Evolutionary conservation across 2,113 vertebrate genomes (phyloP).

Genomic region (Microtus richardsoni): DNA sequence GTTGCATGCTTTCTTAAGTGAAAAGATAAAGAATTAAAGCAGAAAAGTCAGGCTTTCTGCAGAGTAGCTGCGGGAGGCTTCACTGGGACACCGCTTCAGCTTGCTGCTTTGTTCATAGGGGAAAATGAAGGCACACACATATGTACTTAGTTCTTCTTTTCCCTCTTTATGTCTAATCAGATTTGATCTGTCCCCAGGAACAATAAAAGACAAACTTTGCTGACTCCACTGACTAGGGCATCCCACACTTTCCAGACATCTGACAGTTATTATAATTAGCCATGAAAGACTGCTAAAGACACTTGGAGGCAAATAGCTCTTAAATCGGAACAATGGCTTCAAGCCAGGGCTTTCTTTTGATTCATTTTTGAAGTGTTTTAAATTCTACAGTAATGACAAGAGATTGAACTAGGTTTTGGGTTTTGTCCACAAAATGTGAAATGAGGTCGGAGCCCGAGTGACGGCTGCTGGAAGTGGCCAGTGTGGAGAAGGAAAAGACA

Average conservation of each 20-base stretch:
- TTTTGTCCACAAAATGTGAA: constrained; percentile 54
- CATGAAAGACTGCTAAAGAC: constrained; percentile 82
- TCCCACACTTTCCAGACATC: constrained; percentile 88
- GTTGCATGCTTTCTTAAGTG: constrained; percentile 58
- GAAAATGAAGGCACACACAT: constrained; percentile 83
- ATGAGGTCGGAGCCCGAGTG: constrained; percentile 54
- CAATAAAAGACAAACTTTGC: constrained; percentile 91
- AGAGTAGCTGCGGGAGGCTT: constrained; percentile 79
- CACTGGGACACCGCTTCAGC: constrained; percentile 76
- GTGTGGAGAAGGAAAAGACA: constrained; percentile 60
- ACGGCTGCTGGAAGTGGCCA: constrained; percentile 64
- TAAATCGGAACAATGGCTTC: constrained; percentile 87
- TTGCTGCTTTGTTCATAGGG: constrained; percentile 87
- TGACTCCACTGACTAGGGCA: constrained; percentile 88
- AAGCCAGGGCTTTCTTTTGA: constrained; percentile 83
- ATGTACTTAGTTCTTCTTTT: constrained; percentile 82
- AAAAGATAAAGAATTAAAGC: constrained; percentile 50
- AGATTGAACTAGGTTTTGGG: not conserved
- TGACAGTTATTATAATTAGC: constrained; percentile 93
- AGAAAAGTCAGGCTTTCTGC: constrained; percentile 72
- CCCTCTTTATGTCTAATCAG: constrained; percentile 82
- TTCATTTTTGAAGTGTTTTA: constrained; percentile 77
- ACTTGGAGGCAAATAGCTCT: constrained; percentile 88
- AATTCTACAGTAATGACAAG: constrained; percentile 50
- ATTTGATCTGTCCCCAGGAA: constrained; percentile 83